These are phyloP conservation scores for Sebastes fasciatus DNA, from an alignment of 2,113 vertebrate species.

Conservation along the genomic window DNA sequence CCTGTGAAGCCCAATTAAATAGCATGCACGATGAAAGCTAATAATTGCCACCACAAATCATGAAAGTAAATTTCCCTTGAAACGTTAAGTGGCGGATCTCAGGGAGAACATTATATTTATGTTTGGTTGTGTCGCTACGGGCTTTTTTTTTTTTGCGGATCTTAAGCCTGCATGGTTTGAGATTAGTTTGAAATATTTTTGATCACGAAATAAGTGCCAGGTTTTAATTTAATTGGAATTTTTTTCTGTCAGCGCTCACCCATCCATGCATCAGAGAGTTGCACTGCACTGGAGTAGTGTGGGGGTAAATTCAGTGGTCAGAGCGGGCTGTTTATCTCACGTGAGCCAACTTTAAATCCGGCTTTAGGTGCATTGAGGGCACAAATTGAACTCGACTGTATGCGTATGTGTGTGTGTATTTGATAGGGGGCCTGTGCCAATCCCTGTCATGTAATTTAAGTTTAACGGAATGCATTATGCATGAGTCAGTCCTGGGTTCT, in stretches of 20 bases:
- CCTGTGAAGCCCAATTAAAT: constrained; percentile 52
- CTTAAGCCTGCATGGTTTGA: constrained; percentile 17
- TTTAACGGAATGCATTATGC: constrained; percentile 43
- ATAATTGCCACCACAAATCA: constrained; percentile 35
- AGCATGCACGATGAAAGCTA: constrained; percentile 27
- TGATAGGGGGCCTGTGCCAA: not conserved
- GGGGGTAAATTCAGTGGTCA: constrained; percentile 45
- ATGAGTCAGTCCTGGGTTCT: constrained; percentile 36
- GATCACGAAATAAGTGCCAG: constrained; percentile 2
- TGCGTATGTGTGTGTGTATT: constrained; percentile 3
- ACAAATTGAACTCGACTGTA: constrained; percentile 35
- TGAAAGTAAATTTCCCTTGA: not conserved
- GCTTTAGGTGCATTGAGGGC: constrained; percentile 52
- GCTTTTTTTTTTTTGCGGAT: not conserved
- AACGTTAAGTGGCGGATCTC: constrained; percentile 1
- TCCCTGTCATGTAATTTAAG: constrained; percentile 45
- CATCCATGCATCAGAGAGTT: constrained; percentile 18
- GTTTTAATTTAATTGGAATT: constrained; percentile 35
- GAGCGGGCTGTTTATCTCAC: constrained; percentile 60
- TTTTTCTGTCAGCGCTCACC: not conserved
- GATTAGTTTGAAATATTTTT: constrained; percentile 33
- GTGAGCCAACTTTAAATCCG: constrained; percentile 64
- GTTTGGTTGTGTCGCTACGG: not conserved
- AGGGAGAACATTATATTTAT: constrained; percentile 13
- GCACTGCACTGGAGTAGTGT: not conserved